Evolutionary conservation across 2,113 vertebrate genomes (phyloP).

Genomic region (Cebidichthys violaceus): DNA sequence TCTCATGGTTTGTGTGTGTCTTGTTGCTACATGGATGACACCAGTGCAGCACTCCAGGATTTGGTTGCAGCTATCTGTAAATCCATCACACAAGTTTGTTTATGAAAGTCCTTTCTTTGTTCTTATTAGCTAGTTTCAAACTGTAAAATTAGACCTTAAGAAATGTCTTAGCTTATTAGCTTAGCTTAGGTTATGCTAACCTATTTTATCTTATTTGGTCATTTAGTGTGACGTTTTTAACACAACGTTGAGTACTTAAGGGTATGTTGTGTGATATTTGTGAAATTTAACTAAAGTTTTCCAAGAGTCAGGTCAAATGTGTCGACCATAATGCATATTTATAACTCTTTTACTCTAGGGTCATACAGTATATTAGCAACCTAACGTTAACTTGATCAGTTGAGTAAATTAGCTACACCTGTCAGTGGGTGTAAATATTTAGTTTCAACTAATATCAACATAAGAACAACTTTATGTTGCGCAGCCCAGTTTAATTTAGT

Average conservation of each 20-base stretch:
- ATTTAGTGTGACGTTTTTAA: not conserved
- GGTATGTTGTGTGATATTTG: not conserved
- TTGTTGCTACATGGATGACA: not conserved
- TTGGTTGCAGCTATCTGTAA: not conserved
- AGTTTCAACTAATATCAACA: not conserved
- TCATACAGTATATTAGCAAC: not conserved
- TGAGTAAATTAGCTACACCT: not conserved
- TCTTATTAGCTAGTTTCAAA: not conserved
- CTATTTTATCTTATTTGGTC: not conserved
- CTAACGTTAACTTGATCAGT: not conserved
- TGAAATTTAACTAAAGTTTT: not conserved
- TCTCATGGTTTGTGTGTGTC: not conserved
- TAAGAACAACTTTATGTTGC: not conserved
- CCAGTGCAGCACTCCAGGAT: not conserved
- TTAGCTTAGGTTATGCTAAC: not conserved
- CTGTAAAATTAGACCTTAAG: not conserved
- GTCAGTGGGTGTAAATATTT: not conserved
- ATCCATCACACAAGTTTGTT: not conserved
- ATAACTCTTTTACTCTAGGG: not conserved
- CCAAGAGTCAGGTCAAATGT: no score
- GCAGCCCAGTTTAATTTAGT: not conserved
- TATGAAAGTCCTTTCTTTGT: not conserved
- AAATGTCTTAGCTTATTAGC: not conserved
- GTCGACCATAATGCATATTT: not conserved
- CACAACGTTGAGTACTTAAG: not conserved